Base-by-base conservation (phyloP, 2,113 vertebrate genomes). In the Enhydra lutris region DNA sequence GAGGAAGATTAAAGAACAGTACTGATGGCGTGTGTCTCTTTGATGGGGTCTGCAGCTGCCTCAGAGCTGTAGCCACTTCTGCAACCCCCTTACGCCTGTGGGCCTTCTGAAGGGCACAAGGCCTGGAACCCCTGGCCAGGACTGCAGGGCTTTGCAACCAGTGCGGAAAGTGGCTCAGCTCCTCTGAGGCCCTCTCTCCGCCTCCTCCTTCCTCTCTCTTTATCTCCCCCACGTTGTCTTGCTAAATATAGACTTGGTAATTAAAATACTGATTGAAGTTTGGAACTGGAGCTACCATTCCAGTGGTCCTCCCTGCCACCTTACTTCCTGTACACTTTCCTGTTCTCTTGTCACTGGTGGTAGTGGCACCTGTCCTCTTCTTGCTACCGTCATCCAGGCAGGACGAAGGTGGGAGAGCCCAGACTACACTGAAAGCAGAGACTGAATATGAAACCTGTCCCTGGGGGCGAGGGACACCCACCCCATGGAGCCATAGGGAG, bases 231-330 rank as follows among this genome's bases (percentile, higher is more conserved):
- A 93, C 65, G 1, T 34, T 96, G 95, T 97, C 94, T 96, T 95
- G 96, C 97, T 97, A 98, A 98, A 86, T 97, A 98, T 94, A 98
- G 97, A 96, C 92, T 97, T 87, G 94, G 86, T 98, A 89, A 98
- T 98, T 98, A 97, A 98, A 98, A 96, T 95, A 92, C 3, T 97
- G 95, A 90, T 94, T 91, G 92, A 94, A 89, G 78, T 91, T 95
- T 96, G 96, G 92, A 95, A 82, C 92, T 91, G 63, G 83, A 92
- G 87, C 87, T 81, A 26, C 95, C 63, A 6, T 92, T 94, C 86
- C 83, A 81, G 74, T 79, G 79, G 76, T 81, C 59, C 47, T 80
- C 91, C 94, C 39, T 93, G 82, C 61, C 89, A 83, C 34, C 86
- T 67, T 50, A 0, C 91, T 65, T 94, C 74, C 85, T 89, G 6